These are phyloP conservation scores for Siniperca knerii DNA, from an alignment of 2,113 vertebrate genomes.

Conservation along the genomic window DNA sequence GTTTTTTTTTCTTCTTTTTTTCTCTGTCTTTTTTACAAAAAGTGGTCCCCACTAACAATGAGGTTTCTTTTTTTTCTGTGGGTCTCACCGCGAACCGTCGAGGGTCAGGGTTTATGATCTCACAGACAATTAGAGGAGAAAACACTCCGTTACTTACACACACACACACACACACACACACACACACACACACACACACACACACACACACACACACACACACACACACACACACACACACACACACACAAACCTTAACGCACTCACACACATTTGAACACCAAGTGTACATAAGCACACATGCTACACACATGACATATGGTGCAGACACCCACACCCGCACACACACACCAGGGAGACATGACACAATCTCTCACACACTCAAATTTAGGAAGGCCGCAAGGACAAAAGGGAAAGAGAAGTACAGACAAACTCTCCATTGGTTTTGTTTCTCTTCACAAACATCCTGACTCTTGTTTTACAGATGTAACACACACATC, in stretches of 20 bases:
- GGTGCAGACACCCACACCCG: slow-evolving; percentile 35
- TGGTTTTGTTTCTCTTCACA: slow-evolving; percentile 57
- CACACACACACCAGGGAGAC: slow-evolving; percentile 19
- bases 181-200: no score
- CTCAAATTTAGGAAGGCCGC: slow-evolving; percentile 70
- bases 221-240: slow-evolving; percentile 4
- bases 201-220: slow-evolving; percentile 4
- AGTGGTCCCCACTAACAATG: slow-evolving; percentile 86
- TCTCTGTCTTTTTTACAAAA: slow-evolving; percentile 59
- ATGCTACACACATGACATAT: slow-evolving; percentile 18
- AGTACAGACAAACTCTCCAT: slow-evolving; percentile 40
- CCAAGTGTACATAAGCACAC: slow-evolving; percentile 17
- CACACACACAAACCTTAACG: slow-evolving; percentile 14
- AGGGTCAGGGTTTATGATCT: slow-evolving; percentile 83
- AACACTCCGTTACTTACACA: slow-evolving; percentile 21
- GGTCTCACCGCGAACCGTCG: slow-evolving; percentile 68
- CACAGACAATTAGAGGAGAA: slow-evolving; percentile 72
- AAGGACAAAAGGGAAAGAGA: slow-evolving; percentile 45
- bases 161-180: no score
- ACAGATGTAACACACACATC: slow-evolving; percentile 42
- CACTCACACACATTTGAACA: slow-evolving; percentile 26
- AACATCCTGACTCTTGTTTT: slow-evolving; percentile 53
- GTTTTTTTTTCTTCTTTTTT: slow-evolving; percentile 27
- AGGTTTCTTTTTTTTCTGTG: slow-evolving; percentile 80
- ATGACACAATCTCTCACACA: slow-evolving; percentile 35